Conservation (phyloP, 2,888 invertebrate species). For the Penaeus monodon region DNA sequence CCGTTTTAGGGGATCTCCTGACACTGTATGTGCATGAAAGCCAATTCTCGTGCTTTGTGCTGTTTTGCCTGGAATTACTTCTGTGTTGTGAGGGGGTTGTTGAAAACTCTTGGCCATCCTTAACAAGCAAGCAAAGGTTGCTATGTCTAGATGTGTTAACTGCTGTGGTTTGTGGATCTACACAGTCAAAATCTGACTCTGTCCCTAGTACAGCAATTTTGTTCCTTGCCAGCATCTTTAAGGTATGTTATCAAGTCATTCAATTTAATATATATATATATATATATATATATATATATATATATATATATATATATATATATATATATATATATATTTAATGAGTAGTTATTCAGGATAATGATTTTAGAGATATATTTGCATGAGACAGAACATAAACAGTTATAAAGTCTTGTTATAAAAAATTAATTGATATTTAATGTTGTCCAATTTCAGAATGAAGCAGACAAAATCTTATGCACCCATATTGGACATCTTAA, state of each 20-base stretch:
- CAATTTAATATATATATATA: neutral
- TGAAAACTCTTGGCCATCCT: constrained; percentile 17
- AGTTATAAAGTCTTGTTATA: no score
- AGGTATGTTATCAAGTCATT: constrained; percentile 20
- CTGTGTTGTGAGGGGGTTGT: constrained; percentile 7
- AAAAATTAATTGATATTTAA: no score
- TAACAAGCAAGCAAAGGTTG: constrained; percentile 12
- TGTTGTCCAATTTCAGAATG: constrained; percentile 13
- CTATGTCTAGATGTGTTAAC: constrained; percentile 32
- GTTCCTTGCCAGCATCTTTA: constrained; percentile 30
- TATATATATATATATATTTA: no score
- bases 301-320: no score
- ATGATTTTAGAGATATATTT: no score
- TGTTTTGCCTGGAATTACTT: constrained; percentile 32
- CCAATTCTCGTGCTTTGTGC: constrained; percentile 42
- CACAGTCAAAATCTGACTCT: constrained; percentile 16
- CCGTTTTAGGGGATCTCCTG: constrained; percentile 4
- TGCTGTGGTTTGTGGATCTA: constrained; percentile 6
- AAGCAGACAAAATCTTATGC: constrained; percentile 45
- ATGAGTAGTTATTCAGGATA: no score
- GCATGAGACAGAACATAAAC: no score
- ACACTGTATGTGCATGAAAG: constrained; percentile 31
- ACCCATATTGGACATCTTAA: constrained; percentile 12
- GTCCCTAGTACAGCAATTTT: neutral
- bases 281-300: no score